phyloP scores from a whole-genome alignment of 2,113 vertebrate genomes.

The Melanotaenia duboulayi region DNA sequence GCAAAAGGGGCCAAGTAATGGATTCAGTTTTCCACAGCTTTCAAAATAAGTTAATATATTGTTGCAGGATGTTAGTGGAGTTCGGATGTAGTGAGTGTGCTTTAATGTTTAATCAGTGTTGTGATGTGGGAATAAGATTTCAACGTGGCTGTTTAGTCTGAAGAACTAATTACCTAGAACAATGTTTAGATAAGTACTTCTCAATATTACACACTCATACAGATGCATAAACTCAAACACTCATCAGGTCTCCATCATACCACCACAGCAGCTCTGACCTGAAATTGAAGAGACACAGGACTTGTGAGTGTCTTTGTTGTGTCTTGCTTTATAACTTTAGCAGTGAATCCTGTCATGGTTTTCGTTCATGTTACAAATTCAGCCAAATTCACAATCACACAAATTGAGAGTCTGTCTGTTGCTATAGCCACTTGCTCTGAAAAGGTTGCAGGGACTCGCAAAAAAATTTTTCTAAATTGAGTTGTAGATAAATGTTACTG shows the following conservation, averaged over 20 bases:
- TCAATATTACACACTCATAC: constrained; percentile 36
- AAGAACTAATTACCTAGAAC: constrained; percentile 44
- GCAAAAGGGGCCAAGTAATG: background rate
- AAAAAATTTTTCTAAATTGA: constrained; percentile 22
- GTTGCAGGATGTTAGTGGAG: constrained; percentile 8
- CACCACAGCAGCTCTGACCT: too few species aligned
- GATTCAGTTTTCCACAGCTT: constrained; percentile 1
- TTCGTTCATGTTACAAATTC: constrained; percentile 4
- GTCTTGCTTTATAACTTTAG: too few species aligned
- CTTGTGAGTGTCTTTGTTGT: too few species aligned
- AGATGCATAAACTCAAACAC: constrained; percentile 14
- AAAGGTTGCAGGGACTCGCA: background rate
- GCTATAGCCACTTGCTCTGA: constrained; percentile 5
- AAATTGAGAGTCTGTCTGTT: background rate
- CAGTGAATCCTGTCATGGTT: background rate
- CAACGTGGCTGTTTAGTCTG: background rate
- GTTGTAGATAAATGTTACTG: constrained; percentile 29
- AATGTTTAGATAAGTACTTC: constrained; percentile 43
- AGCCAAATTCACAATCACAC: constrained; percentile 1
- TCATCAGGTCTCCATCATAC: background rate
- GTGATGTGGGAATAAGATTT: constrained; percentile 12
- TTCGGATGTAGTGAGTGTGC: constrained; percentile 33
- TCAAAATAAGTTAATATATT: constrained; percentile 25
- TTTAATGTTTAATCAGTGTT: constrained; percentile 19
- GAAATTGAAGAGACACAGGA: too few species aligned